phyloP scores from a whole-genome alignment of 2,797 vertebrate species.

The Gymnoscopelus microlampas region DNA sequence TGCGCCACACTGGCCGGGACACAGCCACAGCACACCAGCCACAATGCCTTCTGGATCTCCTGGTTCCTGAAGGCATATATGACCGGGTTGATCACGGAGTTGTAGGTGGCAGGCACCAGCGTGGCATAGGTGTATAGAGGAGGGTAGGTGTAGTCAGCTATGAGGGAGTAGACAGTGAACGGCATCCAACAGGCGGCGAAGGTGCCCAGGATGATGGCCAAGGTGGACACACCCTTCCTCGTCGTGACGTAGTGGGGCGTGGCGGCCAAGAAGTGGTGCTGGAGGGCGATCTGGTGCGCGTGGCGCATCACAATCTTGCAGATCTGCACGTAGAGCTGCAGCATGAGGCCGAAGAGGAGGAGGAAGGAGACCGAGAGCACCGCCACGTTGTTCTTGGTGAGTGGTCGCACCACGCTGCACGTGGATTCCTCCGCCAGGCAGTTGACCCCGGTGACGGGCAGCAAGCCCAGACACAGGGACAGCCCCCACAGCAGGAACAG shows the following conservation, averaged over 20 bases:
- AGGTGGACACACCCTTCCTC: slow-evolving; percentile 95
- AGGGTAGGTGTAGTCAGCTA: slow-evolving; percentile 97
- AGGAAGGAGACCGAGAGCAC: slow-evolving; percentile 95
- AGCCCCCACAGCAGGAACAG: slow-evolving; percentile 94
- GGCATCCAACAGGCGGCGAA: slow-evolving; percentile 99
- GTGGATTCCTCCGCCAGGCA: slow-evolving; percentile 93
- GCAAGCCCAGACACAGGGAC: slow-evolving; percentile 91
- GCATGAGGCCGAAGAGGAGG: slow-evolving; percentile 97
- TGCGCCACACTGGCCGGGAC: slow-evolving; percentile 89
- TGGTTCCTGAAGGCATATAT: slow-evolving; percentile 99
- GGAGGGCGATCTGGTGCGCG: slow-evolving; percentile 97
- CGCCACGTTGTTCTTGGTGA: slow-evolving; percentile 97
- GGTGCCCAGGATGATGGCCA: slow-evolving; percentile 97
- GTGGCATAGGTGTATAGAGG: slow-evolving; percentile 98
- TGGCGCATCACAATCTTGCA: slow-evolving; percentile 98
- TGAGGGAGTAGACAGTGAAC: slow-evolving; percentile 95
- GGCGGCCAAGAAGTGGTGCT: slow-evolving; percentile 97
- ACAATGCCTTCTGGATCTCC: slow-evolving; percentile 98
- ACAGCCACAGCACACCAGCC: slow-evolving; percentile 95
- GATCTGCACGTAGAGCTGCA: slow-evolving; percentile 98
- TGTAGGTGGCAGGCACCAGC: slow-evolving; percentile 97
- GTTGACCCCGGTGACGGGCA: slow-evolving; percentile 96
- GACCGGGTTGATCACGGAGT: slow-evolving; percentile 98
- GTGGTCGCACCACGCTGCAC: slow-evolving; percentile 95
- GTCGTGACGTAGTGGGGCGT: slow-evolving; percentile 98